phyloP scores from a whole-genome alignment of 2,113 vertebrate genomes.

The Hippopotamus amphibius region DNA sequence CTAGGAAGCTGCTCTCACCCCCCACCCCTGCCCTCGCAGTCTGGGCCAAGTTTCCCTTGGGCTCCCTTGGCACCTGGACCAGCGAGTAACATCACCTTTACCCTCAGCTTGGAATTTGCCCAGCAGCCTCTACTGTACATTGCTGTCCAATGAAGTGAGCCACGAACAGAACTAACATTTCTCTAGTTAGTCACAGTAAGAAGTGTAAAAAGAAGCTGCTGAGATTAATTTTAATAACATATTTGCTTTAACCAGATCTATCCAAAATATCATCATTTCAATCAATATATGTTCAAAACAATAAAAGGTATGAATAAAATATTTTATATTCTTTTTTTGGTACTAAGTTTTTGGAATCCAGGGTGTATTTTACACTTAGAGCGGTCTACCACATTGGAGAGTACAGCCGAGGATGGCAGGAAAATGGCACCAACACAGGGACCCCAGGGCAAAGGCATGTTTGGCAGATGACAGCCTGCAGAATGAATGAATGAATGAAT shows the following conservation, averaged over 20 bases:
- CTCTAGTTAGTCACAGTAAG: neutral
- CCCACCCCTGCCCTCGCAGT: neutral
- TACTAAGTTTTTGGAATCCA: neutral
- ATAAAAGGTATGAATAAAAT: neutral
- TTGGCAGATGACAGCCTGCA: neutral
- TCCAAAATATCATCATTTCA: neutral
- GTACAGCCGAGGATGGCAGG: neutral
- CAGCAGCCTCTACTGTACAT: fast-evolving
- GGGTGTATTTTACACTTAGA: neutral
- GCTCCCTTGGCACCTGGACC: neutral
- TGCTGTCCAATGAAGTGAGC: fast-evolving
- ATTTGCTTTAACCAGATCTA: neutral
- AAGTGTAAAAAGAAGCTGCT: neutral
- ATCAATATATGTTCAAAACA: neutral
- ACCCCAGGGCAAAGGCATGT: neutral
- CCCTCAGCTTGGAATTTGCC: neutral
- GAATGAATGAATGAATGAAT: neutral
- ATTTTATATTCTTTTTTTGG: neutral
- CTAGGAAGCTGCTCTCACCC: neutral
- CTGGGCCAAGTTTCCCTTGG: neutral
- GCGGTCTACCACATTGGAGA: fast-evolving
- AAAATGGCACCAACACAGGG: neutral
- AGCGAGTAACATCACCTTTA: too few relatives aligned
- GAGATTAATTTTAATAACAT: neutral
- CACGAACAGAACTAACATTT: neutral